Conservation (phyloP, 2,888 invertebrate genomes). For the Thera obeliscata region DNA sequence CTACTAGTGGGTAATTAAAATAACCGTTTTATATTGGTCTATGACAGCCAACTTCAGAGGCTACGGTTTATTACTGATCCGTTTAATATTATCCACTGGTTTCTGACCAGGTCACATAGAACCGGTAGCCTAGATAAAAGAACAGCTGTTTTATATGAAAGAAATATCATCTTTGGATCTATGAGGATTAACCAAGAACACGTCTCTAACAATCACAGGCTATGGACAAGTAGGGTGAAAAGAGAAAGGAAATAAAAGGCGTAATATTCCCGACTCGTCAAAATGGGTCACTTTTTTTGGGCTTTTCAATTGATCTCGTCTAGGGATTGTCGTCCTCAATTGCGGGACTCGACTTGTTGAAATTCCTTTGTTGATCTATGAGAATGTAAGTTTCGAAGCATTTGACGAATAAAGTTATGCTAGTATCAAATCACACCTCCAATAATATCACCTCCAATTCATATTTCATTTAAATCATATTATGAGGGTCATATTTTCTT, state of each 20-base stretch:
- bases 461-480: no score
- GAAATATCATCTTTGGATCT: slow-evolving; percentile 47
- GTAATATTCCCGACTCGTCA: slow-evolving; percentile 34
- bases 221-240: slow-evolving; percentile 46
- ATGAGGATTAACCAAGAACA: slow-evolving; percentile 58
- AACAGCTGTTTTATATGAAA: slow-evolving; percentile 64
- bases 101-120: slow-evolving; percentile 42
- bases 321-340: slow-evolving; percentile 43
- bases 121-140: slow-evolving; percentile 64
- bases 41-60: neutral
- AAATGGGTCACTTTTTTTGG: slow-evolving; percentile 44
- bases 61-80: neutral
- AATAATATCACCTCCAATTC: no score
- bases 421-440: neutral
- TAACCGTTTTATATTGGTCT: slow-evolving; percentile 3
- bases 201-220: slow-evolving; percentile 49
- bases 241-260: slow-evolving; percentile 41
- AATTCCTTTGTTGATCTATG: slow-evolving; percentile 29
- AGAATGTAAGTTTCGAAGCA: neutral
- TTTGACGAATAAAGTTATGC: slow-evolving; percentile 2
- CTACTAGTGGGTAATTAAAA: slow-evolving; percentile 26
- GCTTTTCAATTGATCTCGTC: slow-evolving; percentile 47
- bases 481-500: no score
- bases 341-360: slow-evolving; percentile 41
- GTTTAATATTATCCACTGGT: slow-evolving; percentile 3